Evolutionary conservation across 92 coral and sea anemone genomes (phyloP), one percentile per base, ranked within the genome.

Genomic region (Epizoanthus stellaris): DNA sequence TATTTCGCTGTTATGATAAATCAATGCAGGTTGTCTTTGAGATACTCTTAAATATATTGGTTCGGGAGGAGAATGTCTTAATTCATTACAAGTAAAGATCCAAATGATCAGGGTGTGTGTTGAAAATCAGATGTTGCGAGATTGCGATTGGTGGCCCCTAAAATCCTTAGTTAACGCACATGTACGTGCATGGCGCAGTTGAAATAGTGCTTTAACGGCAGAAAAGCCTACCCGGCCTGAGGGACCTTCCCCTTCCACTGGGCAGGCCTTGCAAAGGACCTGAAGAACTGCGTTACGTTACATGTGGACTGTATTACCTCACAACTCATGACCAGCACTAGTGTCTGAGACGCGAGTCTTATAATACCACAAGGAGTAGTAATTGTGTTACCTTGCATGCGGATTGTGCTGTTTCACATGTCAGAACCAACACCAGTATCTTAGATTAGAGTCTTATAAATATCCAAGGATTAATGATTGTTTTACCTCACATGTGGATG

Each of bases 401-500:
- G 1, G 40, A 14, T 21, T 64, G 6, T n/a, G 3, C 4, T 72
- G 20, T 59, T 36, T 72, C 23, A 72, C 36, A 30, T 30, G 34
- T 30, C 34, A 30, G 34, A 30, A 0, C 34, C 34, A 30, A 30
- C 34, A 30, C 2, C 11, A 49, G 12, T 49, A 12, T 49, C 0
- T 49, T 1, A 49, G 2, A 8, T 6, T 0, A 11, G 56, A 11
- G 56, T 52, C 15, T 9, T 52, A 52, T 52, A 43, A 43, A 7
- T 4, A 5, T 7, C 8, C 1, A 63, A 16, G 14, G 30, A 65
- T 47, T 10, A 57, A 8, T 4, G 16, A 43, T 40, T 70, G 23
- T 8, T 4, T 76, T 85, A 92, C 95, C 95, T 75, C 70, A 92
- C 82, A 21, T 67, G 70, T 6, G 96, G 94, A 54, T 81, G 86